Base-by-base conservation (phyloP, 1,140 invertebrate genomes). In the Orussus abietinus region DNA sequence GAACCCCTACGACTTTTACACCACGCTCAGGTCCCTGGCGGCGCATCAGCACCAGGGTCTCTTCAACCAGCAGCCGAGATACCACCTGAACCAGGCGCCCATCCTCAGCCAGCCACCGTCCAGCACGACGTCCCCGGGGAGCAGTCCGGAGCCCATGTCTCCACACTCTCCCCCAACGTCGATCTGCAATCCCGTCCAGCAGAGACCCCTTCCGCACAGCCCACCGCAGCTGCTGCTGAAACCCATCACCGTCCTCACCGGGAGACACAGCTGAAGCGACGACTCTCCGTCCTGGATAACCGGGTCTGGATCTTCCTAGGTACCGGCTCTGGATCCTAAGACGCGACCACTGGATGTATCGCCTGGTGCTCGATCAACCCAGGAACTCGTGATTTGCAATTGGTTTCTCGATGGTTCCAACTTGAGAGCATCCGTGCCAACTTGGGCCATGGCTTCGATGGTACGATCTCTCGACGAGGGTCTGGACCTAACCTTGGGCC, bases 111-210 rank as follows among this genome's bases (percentile, higher is more conserved):
- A 69, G 41, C 49, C 69, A 5, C 53, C 72, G 0, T 61, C 70
- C 0, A 66, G 69, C 3, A 64, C 74, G 1, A 69, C 72, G 0
- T 75, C 76, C 0, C 74, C 75, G 0, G 75, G 74, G 2, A 75
- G 75, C 64, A 75, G 72, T 25, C 75, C 76, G 1, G 76, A 78
- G 47, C 76, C 75, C 0, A 62, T 64, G 52, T 63, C 66, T 0
- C 61, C 72, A 0, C 66, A 63, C 12, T 62, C 62, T 2, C 60
- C 66, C 0, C 53, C 64, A 0, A 41, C 46, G 0, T 42, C 45
- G 1, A 46, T 62, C 14, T 70, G 62, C 52, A 71, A 66, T 26
- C 53, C 62, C 22, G 45, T 61, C 17, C 49, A 57, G 5, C 48
- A 46, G 3, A 45, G 51, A 2, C 49, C 59, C 0, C 45, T 49